phyloP scores from a whole-genome alignment of 2,888 invertebrate species.

The Tetragnatha montana region DNA sequence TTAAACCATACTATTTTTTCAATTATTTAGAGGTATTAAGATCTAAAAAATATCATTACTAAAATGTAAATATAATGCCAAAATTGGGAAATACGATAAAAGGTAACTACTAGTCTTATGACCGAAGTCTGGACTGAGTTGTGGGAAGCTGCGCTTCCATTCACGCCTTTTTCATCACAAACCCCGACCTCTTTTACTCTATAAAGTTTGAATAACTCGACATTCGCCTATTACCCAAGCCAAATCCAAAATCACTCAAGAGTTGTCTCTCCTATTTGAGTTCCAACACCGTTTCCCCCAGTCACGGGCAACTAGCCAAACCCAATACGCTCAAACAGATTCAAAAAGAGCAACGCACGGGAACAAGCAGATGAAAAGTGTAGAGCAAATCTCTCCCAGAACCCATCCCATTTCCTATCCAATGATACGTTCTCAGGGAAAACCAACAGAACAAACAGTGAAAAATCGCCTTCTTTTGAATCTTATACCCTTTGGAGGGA shows the following conservation, averaged over 20 bases:
- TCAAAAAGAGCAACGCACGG: neutral
- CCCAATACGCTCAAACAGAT: neutral
- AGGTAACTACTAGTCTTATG: too few relatives aligned
- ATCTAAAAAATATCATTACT: too few relatives aligned
- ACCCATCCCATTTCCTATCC: constrained; percentile 21
- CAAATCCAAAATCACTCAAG: neutral
- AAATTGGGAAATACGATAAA: too few relatives aligned
- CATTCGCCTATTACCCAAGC: too few relatives aligned
- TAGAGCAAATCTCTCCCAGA: constrained; percentile 12
- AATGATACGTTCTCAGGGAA: constrained; percentile 14
- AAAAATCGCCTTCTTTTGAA: constrained; percentile 18
- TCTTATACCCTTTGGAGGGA: neutral
- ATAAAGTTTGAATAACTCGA: too few relatives aligned
- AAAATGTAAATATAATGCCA: too few relatives aligned
- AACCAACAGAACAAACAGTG: constrained; percentile 8
- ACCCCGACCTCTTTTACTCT: too few relatives aligned
- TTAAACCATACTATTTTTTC: too few relatives aligned
- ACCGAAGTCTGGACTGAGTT: too few relatives aligned
- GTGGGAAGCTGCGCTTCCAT: too few relatives aligned
- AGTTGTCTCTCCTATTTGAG: neutral
- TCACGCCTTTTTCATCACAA: too few relatives aligned
- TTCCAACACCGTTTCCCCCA: neutral
- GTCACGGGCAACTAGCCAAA: neutral
- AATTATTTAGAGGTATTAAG: too few relatives aligned
- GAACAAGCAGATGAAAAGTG: constrained; percentile 16